A percentile compares a stretch with the other conserved stretches of the same genome.
Evolutionary conservation across 2,797 vertebrate species (phyloP).

Genomic region (Alosa sapidissima): DNA sequence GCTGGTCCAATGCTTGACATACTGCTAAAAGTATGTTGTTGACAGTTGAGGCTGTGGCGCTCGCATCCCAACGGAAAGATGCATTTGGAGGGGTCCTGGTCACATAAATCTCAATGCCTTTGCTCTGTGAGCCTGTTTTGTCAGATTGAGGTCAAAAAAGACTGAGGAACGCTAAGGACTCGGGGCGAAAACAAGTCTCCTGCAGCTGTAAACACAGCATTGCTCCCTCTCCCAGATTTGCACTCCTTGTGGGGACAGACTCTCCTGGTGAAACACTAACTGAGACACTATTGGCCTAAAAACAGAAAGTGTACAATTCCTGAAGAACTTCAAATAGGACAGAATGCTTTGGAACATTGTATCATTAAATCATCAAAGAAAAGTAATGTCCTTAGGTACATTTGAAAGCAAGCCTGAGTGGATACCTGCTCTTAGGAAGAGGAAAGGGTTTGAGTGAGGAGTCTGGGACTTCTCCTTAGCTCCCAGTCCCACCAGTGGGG

Average conservation of each 20-base stretch:
- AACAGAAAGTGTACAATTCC: neutral
- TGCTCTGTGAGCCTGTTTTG: slow-evolving; percentile 1
- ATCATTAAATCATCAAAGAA: neutral
- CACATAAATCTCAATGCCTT: slow-evolving; percentile 27
- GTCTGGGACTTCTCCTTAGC: neutral
- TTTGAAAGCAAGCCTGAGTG: neutral
- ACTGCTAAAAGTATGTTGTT: slow-evolving; percentile 38
- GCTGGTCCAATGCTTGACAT: slow-evolving; percentile 11
- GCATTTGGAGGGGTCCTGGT: slow-evolving; percentile 25
- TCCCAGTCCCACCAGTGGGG: neutral
- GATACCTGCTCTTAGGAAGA: neutral
- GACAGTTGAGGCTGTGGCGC: slow-evolving; percentile 5
- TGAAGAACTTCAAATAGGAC: neutral
- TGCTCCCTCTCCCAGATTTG: neutral
- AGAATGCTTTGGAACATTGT: neutral
- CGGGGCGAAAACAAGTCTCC: slow-evolving; percentile 30
- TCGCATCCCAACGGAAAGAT: slow-evolving; percentile 29
- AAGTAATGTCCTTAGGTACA: neutral
- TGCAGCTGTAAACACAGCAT: slow-evolving; percentile 32
- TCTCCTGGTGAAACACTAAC: neutral
- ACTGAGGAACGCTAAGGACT: neutral
- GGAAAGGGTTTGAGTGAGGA: neutral
- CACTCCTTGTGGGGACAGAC: neutral
- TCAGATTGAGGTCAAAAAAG: slow-evolving; percentile 32
- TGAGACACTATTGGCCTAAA: neutral